Percentiles rank a stretch among this genome's conserved stretches.
These are phyloP conservation scores for Drosophila biarmipes DNA, from an alignment of 1,140 invertebrate species.

Conservation along the genomic window DNA sequence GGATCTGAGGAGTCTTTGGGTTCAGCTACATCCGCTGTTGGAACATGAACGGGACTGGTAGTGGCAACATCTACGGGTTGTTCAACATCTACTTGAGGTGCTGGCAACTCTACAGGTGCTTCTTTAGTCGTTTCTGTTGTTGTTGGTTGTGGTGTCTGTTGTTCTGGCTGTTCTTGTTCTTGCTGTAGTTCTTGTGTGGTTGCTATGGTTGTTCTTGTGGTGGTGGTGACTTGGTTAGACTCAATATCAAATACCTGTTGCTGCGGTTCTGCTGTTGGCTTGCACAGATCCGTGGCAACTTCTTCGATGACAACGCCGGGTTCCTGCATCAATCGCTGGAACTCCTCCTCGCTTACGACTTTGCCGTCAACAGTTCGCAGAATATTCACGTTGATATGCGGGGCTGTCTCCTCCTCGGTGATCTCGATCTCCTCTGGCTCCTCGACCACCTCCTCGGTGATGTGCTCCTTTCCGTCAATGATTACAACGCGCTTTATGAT, in stretches of 20 bases:
- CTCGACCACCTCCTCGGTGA: constrained; percentile 92
- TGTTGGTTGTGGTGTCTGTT: constrained; percentile 50
- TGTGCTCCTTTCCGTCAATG: constrained; percentile 92
- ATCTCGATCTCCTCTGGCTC: constrained; percentile 93
- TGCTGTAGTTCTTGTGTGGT: constrained; percentile 59
- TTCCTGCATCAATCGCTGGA: constrained; percentile 72
- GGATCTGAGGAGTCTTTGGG: constrained; percentile 22
- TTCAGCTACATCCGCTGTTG: constrained; percentile 63
- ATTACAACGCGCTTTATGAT: constrained; percentile 91
- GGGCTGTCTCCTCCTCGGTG: constrained; percentile 89
- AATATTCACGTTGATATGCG: constrained; percentile 90
- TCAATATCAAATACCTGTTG: constrained; percentile 84
- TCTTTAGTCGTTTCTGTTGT: constrained; percentile 69
- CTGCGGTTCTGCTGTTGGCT: constrained; percentile 55
- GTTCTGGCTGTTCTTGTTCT: constrained; percentile 59
- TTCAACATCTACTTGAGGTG: constrained; percentile 83
- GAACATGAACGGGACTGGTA: constrained; percentile 80
- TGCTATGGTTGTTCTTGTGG: constrained; percentile 50
- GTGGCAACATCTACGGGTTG: constrained; percentile 73
- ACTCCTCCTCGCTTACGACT: constrained; percentile 85
- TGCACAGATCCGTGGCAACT: constrained; percentile 69
- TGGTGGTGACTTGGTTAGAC: constrained; percentile 73
- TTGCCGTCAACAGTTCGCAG: constrained; percentile 86
- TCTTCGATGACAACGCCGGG: constrained; percentile 80
- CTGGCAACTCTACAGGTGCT: constrained; percentile 81